Percentiles rank a stretch among this genome's conserved stretches.
Evolutionary conservation across 2,113 vertebrate genomes (phyloP).

Genomic region (Melanocharis versteri): DNA sequence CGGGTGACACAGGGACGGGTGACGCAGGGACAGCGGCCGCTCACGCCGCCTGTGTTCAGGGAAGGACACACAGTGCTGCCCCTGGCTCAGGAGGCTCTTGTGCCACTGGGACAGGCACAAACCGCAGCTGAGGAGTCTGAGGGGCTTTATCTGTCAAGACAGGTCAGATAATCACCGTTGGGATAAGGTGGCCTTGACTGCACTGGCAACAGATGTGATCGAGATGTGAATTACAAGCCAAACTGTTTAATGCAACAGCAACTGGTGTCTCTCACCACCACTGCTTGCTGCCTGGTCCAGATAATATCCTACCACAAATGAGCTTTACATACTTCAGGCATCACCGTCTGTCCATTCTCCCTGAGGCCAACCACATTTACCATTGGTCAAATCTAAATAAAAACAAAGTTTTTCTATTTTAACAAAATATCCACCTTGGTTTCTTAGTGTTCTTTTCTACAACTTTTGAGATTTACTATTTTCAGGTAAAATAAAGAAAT

Average conservation of each 20-base stretch:
- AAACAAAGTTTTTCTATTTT: background rate
- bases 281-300: background rate
- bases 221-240: no score
- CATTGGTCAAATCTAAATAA: background rate
- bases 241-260: background rate
- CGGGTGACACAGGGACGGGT: background rate
- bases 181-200: background rate
- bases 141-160: no score
- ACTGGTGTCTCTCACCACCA: background rate
- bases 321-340: background rate
- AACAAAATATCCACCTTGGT: background rate
- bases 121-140: fast-evolving
- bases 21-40: background rate
- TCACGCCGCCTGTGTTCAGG: no score
- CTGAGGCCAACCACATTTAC: background rate
- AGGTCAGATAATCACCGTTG: no score
- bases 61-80: background rate
- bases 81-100: background rate
- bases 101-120: background rate
- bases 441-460: background rate
- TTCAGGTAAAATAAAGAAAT: background rate
- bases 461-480: background rate
- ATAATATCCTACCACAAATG: background rate
- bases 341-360: background rate
- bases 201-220: background rate